Evolutionary conservation across 2,113 vertebrate species (phyloP).

Genomic region (Eupsittula cactorum): DNA sequence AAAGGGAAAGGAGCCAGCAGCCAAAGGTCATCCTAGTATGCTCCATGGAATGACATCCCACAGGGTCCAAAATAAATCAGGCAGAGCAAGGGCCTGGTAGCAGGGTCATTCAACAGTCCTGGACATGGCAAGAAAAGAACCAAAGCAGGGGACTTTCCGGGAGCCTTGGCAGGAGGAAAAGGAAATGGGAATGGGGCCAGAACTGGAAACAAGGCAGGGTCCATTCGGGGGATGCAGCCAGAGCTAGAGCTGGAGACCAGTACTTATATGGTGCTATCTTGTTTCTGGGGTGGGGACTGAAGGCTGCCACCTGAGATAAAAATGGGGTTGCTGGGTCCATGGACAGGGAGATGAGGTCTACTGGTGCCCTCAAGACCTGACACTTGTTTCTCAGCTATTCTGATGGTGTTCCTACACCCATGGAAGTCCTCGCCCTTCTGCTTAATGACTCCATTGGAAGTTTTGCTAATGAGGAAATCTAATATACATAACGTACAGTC

Average conservation of each 20-base stretch:
- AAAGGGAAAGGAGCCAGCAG: background rate
- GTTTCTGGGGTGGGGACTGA: too few species aligned
- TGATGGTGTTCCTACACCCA: background rate
- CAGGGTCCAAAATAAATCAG: background rate
- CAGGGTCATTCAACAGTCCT: background rate
- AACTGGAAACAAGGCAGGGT: background rate
- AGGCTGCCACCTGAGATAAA: background rate
- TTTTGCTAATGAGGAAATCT: background rate
- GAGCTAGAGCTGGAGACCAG: background rate
- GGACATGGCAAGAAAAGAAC: background rate
- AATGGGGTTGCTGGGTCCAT: background rate
- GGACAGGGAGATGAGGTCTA: background rate
- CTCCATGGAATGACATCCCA: background rate
- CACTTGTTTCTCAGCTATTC: background rate
- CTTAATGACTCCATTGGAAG: background rate
- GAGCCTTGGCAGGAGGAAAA: background rate
- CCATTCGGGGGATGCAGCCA: background rate
- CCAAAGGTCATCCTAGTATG: background rate
- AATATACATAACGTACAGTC: background rate
- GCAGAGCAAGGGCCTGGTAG: background rate
- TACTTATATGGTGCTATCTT: background rate
- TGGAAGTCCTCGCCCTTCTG: background rate
- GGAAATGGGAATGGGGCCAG: background rate
- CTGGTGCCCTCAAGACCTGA: background rate
- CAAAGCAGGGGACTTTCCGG: accelerated